These are phyloP conservation scores for Phrynocephalus guinanensis DNA, from an alignment of 2,797 vertebrate species.

Conservation along the genomic window DNA sequence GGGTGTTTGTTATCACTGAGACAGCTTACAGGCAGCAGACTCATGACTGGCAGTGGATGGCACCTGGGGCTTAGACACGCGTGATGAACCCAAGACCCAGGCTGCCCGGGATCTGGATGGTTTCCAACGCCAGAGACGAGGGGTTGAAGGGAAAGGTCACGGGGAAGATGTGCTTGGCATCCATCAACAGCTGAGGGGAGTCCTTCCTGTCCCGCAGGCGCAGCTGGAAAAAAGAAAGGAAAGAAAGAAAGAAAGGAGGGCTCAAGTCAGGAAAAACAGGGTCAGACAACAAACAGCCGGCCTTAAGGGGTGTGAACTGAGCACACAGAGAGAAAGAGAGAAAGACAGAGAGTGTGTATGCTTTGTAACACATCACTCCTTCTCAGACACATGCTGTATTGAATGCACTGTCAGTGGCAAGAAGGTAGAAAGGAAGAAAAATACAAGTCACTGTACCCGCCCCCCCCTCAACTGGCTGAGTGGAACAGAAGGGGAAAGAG, in stretches of 20 bases:
- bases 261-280: neutral
- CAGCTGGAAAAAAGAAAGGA: conserved; percentile 76
- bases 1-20: conserved; percentile 34
- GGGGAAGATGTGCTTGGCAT: conserved; percentile 97
- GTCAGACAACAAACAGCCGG: neutral
- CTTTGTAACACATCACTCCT: neutral
- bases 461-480: conserved; percentile 13
- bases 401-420: neutral
- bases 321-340: neutral
- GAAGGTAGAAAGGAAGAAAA: neutral
- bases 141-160: conserved; percentile 98
- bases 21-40: conserved; percentile 55
- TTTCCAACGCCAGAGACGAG: conserved; percentile 94
- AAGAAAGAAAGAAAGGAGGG: conserved; percentile 36
- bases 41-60: conserved; percentile 41
- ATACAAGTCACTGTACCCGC: accelerated
- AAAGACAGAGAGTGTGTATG: too few relatives aligned
- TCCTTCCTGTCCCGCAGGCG: conserved; percentile 95
- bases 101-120: conserved; percentile 95
- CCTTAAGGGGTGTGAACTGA: neutral
- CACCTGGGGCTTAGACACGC: conserved; percentile 83
- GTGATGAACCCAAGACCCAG: conserved; percentile 93
- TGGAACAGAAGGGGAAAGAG: neutral
- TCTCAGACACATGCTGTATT: neutral
- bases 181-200: conserved; percentile 94